Base-by-base conservation (phyloP, 2,797 vertebrate genomes). In the Hyperoplus lanceolatus region DNA sequence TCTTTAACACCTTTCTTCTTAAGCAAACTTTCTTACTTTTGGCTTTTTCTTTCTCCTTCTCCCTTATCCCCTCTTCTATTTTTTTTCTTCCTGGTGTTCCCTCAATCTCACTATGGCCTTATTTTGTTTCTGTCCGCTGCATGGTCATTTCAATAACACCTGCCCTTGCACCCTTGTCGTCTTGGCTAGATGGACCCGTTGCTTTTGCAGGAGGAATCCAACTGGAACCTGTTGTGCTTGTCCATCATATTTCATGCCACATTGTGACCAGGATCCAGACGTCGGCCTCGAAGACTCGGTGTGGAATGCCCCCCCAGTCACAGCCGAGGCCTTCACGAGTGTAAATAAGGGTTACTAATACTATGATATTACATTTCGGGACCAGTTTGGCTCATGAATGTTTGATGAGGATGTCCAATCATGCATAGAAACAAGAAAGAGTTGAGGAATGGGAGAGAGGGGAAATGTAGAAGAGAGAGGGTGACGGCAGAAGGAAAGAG, bases 351-450 rank as follows among this genome's bases (percentile, higher is more conserved):
- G 77, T 77, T 81, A 70, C 84, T 80, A 85, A 92, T 88, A 84
- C 86, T 65, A 69, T 80, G 77, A 80, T 91, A 93, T 93, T 92
- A 87, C 87, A 92, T 92, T 92, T 93, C 84, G 61, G 85, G 82
- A 90, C 73, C 83, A 75, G 77, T 90, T 90, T 87, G 85, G 73
- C 89, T 88, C 85, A 88, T 93, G 89, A 88, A 91, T 91, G 84
- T 91, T 92, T 92, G 87, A 94, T 94, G 93, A 94, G 90, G 92
- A 87, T 88, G 84, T 82, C 78, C 90, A 89, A 86, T 92, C 88
- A 90, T 90, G 89, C 90, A 87, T 86, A 83, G 86, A 87, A 81
- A 92, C 82, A 81, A 73, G 77, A 84, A 83, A 76, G 75, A 81
- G 74, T 87, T 85, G 85, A 79, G 82, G 73, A 83, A 85, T 59